Conservation (phyloP, 1,140 invertebrate genomes). For the Drosophila ercepeae region DNA sequence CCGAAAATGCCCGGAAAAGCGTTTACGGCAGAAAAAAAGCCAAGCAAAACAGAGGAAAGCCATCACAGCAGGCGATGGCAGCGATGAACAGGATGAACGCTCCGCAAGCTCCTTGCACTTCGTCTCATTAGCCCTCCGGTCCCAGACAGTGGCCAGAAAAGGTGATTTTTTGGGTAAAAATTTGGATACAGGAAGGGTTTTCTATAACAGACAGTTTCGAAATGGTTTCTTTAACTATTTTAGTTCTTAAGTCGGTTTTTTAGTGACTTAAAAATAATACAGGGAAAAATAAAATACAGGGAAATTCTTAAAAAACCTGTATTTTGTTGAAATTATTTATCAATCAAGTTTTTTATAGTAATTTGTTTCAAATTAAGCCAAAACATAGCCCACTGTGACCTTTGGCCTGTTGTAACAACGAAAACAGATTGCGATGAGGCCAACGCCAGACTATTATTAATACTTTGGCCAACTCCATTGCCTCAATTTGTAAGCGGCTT, state of each 20-base stretch:
- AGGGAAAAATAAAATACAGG: no score
- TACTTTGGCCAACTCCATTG: conserved; percentile 19
- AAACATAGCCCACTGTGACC: neutral
- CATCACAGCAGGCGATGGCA: conserved; percentile 45
- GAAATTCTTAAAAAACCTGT: no score
- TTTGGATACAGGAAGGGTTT: no score
- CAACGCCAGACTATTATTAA: conserved; percentile 35
- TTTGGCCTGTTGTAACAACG: conserved; percentile 13
- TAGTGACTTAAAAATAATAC: no score
- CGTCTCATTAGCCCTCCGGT: conserved; percentile 24
- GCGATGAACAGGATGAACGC: conserved; percentile 11
- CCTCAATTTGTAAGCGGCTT: conserved; percentile 22
- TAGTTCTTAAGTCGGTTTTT: no score
- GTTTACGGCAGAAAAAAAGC: conserved; percentile 21
- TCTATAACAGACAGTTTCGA: no score
- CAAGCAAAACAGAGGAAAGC: conserved; percentile 19
- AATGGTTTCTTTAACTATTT: no score
- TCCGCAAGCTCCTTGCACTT: conserved; percentile 36
- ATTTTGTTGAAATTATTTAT: neutral
- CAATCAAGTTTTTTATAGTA: neutral
- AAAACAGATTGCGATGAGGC: conserved; percentile 36
- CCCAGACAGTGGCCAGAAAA: neutral
- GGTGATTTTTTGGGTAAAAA: neutral
- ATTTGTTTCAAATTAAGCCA: neutral
- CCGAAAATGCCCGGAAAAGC: conserved; percentile 39